Evolutionary conservation across 2,797 vertebrate genomes (phyloP).

Genomic region (Cyprinella venusta): DNA sequence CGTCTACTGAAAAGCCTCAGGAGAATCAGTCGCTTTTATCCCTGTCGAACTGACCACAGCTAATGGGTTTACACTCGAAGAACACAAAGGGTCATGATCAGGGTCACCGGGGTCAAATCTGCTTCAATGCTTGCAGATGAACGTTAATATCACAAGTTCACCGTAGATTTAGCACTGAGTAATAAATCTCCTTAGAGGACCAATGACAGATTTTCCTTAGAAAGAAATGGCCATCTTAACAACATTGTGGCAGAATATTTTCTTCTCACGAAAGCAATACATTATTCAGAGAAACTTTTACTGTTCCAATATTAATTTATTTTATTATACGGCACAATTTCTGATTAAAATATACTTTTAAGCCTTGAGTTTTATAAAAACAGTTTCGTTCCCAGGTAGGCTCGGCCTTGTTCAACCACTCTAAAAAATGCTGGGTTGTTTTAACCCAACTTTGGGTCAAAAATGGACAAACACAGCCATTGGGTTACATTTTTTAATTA

Average conservation of each 20-base stretch:
- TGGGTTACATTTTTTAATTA: no score
- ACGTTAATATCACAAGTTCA: conserved; percentile 17
- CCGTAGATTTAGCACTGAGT: background rate
- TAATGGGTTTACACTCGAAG: conserved; percentile 27
- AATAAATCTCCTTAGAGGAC: background rate
- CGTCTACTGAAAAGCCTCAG: conserved; percentile 15
- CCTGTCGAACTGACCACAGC: background rate
- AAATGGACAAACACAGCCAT: no score
- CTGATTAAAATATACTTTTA: background rate
- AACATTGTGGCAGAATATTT: background rate
- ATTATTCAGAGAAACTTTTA: background rate
- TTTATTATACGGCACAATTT: background rate
- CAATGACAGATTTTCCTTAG: background rate
- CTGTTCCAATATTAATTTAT: background rate
- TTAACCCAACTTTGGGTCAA: no score
- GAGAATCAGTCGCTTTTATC: conserved; percentile 22
- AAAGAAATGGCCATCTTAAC: conserved; percentile 15
- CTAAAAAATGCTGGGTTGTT: no score
- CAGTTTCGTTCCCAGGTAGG: background rate
- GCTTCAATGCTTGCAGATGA: background rate
- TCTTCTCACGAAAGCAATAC: background rate
- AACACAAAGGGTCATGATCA: conserved; percentile 16
- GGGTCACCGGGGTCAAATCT: background rate
- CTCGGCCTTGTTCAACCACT: background rate
- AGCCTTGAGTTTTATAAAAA: background rate